Conservation (phyloP, 2,888 invertebrate genomes). For the Aphrophora alni region DNA sequence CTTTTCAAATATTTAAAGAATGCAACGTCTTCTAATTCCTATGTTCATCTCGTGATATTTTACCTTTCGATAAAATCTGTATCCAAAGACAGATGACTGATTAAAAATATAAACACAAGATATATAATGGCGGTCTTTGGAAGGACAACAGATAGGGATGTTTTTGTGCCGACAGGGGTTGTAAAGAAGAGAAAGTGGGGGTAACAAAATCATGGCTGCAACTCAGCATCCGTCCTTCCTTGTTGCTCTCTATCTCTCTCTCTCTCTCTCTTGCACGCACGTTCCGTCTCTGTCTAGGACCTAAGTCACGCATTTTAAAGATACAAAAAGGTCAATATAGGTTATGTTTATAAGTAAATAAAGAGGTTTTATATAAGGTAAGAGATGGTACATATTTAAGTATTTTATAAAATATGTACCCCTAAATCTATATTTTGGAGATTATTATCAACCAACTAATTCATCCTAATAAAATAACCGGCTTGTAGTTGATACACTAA, state of each 20-base stretch:
- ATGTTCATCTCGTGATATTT: no score
- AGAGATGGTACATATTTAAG: no score
- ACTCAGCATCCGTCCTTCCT: not conserved
- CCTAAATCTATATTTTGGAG: no score
- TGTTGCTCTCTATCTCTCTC: constrained; percentile 7
- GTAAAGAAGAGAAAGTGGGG: constrained; percentile 12
- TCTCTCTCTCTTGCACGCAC: not conserved
- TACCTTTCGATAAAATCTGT: not conserved
- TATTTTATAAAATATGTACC: no score
- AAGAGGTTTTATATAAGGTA: no score
- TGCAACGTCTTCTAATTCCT: no score
- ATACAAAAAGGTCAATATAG: not conserved
- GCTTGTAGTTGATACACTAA: no score
- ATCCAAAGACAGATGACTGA: not conserved
- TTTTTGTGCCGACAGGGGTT: constrained; percentile 15
- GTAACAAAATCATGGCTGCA: constrained; percentile 26
- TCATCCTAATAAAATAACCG: no score
- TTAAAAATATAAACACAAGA: constrained; percentile 24
- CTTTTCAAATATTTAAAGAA: no score
- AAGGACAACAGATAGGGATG: no score
- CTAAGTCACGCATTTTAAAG: not conserved
- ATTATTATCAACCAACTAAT: no score
- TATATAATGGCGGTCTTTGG: not conserved
- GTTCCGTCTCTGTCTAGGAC: not conserved
- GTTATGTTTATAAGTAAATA: no score